These are phyloP conservation scores for Drosophila varians DNA, from an alignment of 1,140 invertebrate species.

Conservation along the genomic window DNA sequence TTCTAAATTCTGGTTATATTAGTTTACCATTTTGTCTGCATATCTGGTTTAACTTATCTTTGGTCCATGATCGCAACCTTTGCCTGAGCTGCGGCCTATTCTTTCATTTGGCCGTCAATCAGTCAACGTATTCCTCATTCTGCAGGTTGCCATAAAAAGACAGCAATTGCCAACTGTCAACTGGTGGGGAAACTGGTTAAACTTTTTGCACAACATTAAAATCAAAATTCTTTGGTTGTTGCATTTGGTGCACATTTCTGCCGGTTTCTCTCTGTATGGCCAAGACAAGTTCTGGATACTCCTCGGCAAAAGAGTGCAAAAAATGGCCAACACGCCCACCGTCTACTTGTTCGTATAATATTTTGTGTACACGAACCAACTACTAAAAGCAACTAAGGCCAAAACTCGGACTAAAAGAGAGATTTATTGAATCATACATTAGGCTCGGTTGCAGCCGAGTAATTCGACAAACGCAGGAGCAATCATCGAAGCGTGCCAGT, in stretches of 20 bases:
- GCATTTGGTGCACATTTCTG: conserved; percentile 77
- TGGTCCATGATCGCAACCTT: conserved; percentile 40
- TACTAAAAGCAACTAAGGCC: conserved; percentile 15
- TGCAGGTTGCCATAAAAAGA: conserved; percentile 52
- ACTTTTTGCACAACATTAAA: conserved; percentile 32
- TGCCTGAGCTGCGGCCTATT: conserved; percentile 31
- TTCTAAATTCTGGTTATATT: background rate
- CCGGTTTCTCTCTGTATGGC: conserved; percentile 72
- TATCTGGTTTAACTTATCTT: background rate
- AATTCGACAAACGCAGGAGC: conserved; percentile 55
- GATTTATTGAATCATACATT: conserved; percentile 46
- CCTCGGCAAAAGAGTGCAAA: conserved; percentile 31
- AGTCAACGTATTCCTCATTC: conserved; percentile 50
- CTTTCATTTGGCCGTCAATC: conserved; percentile 30
- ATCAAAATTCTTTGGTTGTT: conserved; percentile 54
- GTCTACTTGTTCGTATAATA: conserved; percentile 16
- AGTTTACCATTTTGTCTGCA: background rate
- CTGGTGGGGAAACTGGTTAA: conserved; percentile 49
- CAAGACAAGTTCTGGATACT: conserved; percentile 75
- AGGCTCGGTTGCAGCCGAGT: conserved; percentile 59
- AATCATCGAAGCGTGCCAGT: conserved; percentile 68
- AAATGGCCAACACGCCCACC: conserved; percentile 53
- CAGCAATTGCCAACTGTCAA: conserved; percentile 28
- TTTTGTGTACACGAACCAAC: conserved; percentile 5
- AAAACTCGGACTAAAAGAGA: conserved; percentile 36